phyloP scores from a whole-genome alignment of 2,888 invertebrate species.

The Lepidocyrtoides sp. region DNA sequence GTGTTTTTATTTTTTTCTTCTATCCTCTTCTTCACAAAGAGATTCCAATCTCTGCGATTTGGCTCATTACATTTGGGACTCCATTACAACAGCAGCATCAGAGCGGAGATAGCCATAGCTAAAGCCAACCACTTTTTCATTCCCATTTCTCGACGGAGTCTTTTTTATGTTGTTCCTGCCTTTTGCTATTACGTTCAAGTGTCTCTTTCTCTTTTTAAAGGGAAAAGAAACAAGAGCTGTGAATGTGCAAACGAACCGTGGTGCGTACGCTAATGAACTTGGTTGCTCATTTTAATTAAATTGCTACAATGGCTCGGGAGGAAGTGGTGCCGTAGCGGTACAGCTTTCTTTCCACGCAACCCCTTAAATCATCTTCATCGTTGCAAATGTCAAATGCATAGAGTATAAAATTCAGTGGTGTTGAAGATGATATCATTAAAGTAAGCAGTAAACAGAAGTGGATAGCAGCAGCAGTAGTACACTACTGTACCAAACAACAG shows the following conservation, averaged over 20 bases:
- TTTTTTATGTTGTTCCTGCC: neutral
- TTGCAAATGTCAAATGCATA: neutral
- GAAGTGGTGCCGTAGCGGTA: neutral
- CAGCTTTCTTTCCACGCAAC: conserved; percentile 30
- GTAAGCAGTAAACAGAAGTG: neutral
- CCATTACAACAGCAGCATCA: conserved; percentile 54
- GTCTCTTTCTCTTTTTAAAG: too few relatives aligned
- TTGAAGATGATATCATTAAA: neutral
- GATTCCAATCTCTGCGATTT: conserved; percentile 59
- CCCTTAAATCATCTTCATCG: conserved; percentile 26
- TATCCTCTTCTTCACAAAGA: conserved; percentile 3
- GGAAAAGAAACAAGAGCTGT: conserved; percentile 29
- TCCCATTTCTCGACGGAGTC: neutral
- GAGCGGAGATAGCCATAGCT: neutral
- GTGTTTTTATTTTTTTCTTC: neutral
- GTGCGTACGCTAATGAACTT: conserved; percentile 68
- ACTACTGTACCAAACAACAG: too few relatives aligned
- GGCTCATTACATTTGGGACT: conserved; percentile 76
- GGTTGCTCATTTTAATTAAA: conserved; percentile 78
- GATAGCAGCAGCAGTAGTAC: neutral
- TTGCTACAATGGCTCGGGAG: conserved; percentile 68
- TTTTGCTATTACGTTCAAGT: too few relatives aligned
- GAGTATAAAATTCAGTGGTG: too few relatives aligned
- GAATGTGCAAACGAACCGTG: conserved; percentile 70
- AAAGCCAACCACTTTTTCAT: neutral